Base-by-base conservation (phyloP, 2,797 vertebrate genomes). In the Diglossa cyanea region DNA sequence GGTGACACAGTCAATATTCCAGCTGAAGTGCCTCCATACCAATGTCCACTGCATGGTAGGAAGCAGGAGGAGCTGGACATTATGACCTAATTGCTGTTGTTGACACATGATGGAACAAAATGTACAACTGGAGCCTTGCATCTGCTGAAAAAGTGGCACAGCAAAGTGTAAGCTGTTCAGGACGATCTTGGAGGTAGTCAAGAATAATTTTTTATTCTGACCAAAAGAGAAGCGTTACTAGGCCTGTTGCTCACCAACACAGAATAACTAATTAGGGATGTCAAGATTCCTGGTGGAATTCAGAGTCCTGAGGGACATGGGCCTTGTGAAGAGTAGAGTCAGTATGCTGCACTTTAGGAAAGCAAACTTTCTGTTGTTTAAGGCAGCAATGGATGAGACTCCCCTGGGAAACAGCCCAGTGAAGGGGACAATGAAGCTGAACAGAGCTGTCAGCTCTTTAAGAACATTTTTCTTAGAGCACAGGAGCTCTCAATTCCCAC, bases 401-500 rank as follows among this genome's bases (percentile, higher is more conserved):
- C 10, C 10, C 16, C 6, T 54, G 15, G 21, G 50, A 75, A 75
- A 72, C 0, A 1, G 19, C 5, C 7, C 48, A 28, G 17, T 28
- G 16, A 50, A 50, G 26, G 9, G 20, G 31, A 72, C 37, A 73
- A 39, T 33, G 42, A 23, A 68, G 26, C 7, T 68, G 54, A 91
- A 81, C 9, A 76, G 11, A 67, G 9, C 7, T 83, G 51, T 21
- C 30, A 65, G 19, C 5, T 73, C 21, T 76, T 75, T 47, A 24
- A 86, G 54, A 17, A 67, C 3, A 3, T 35, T 88, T 87, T 62
- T 77, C 57, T 79, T 47, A n/a, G 9, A 26, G 31, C 2, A 2
- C 19, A 60, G 53, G 5, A 60, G 5, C 9, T 58, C 44, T 88
- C 0, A 0, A 61, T 73, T 47, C 18, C 23, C 30, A 20, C 0